Base-by-base conservation (phyloP, 2,888 invertebrate species). In the Xiphydria camelus region DNA sequence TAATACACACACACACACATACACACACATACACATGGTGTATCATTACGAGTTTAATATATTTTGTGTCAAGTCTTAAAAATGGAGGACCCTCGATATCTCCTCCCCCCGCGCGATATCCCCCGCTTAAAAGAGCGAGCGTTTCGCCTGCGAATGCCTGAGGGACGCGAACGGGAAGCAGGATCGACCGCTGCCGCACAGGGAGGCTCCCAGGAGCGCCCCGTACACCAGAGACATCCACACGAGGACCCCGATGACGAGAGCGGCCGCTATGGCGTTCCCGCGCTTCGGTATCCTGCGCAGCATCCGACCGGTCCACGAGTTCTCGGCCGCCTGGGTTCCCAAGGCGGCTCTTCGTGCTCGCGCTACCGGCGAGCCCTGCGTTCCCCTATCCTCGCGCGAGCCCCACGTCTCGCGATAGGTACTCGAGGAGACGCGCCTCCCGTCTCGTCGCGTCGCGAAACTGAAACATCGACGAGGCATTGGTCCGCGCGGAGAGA, bases 41-140 rank as follows among this genome's bases (percentile, higher is more conserved):
- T 67, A 70, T 68, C 64, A 68, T 62, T 70, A 66, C 69, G 66
- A 70, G 67, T 70, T 67, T 68, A 70, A 69, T 70, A 70, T 70
- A 70, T 69, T 70, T 70, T 70, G 67, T 70, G 70, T 70, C 70
- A 66, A 70, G 68, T 70, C 69, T 70, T 66, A 60, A 60, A n/a
- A n/a, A n/a, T n/a, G n/a, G n/a, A n/a, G n/a, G n/a, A n/a, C n/a
- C n/a, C n/a, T n/a, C n/a, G n/a, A n/a, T n/a, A n/a, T n/a, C n/a
- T n/a, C n/a, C n/a, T n/a, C n/a, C n/a, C n/a, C n/a, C n/a, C n/a
- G n/a, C n/a, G n/a, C n/a, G n/a, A n/a, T n/a, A n/a, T n/a, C n/a
- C n/a, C 10, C 15, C 17, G 15, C 17, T 37, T 12, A 45, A 21
- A 45, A 45, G 7, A 45, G 40, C 25, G 34, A 32, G 31, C 34